These are phyloP conservation scores for Electrophaes corylata DNA, from an alignment of 2,888 invertebrate genomes.

Conservation along the genomic window DNA sequence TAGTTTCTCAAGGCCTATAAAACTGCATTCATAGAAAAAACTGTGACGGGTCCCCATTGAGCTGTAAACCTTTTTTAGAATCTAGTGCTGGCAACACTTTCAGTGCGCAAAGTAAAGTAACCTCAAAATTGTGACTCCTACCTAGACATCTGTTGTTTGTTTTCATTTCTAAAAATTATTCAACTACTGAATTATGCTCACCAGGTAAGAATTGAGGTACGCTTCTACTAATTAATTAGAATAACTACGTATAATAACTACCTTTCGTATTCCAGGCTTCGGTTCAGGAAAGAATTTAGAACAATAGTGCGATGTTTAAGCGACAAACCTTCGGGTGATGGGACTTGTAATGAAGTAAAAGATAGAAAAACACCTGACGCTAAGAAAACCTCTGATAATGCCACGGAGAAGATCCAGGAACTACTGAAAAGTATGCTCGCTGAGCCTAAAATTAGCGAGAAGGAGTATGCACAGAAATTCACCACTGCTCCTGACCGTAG, in stretches of 20 bases:
- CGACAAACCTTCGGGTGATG: slow-evolving; percentile 66
- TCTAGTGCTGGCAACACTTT: no score
- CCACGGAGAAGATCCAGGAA: slow-evolving; percentile 72
- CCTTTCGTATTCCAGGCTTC: slow-evolving; percentile 45
- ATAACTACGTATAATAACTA: neutral
- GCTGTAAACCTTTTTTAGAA: no score
- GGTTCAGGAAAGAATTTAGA: slow-evolving; percentile 55
- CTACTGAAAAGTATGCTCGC: slow-evolving; percentile 73
- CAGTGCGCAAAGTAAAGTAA: no score
- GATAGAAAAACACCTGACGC: slow-evolving; percentile 43
- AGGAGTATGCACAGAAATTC: slow-evolving; percentile 67
- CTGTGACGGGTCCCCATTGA: no score
- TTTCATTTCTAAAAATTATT: slow-evolving; percentile 7
- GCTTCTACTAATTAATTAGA: neutral
- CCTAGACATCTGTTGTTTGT: slow-evolving; percentile 10
- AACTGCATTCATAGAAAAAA: no score
- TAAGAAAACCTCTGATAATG: slow-evolving; percentile 49
- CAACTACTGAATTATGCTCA: slow-evolving; percentile 23
- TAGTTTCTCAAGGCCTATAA: no score
- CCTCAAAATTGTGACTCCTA: neutral
- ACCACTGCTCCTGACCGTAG: slow-evolving; percentile 61
- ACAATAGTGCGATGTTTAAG: slow-evolving; percentile 56
- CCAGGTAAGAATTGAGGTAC: slow-evolving; percentile 27
- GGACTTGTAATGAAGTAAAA: slow-evolving; percentile 51
- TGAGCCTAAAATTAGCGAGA: slow-evolving; percentile 66